phyloP scores from a whole-genome alignment of 1,140 invertebrate species.

The Ganaspis sp. region DNA sequence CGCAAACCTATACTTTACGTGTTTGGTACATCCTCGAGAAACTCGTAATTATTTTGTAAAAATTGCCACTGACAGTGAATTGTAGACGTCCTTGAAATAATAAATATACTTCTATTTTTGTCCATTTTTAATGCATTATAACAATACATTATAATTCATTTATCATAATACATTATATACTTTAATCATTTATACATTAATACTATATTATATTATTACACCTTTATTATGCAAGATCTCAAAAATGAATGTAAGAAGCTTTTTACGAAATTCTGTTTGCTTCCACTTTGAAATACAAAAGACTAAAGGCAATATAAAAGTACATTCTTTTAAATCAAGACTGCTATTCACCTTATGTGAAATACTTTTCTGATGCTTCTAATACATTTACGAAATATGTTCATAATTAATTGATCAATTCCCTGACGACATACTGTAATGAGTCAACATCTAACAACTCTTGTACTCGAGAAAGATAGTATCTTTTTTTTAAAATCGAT shows the following conservation, averaged over 20 bases:
- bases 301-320: too few relatives aligned
- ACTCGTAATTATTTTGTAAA: slow-evolving; percentile 12
- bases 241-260: too few relatives aligned
- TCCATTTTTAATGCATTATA: neutral
- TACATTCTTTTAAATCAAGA: too few relatives aligned
- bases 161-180: too few relatives aligned
- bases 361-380: neutral
- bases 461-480: neutral
- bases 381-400: neutral
- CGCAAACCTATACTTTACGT: slow-evolving; percentile 28
- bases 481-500: neutral
- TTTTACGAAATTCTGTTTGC: neutral
- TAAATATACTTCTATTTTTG: slow-evolving; percentile 4
- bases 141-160: too few relatives aligned
- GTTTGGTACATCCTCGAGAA: slow-evolving; percentile 14
- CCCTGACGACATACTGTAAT: neutral
- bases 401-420: slow-evolving; percentile 17
- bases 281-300: too few relatives aligned
- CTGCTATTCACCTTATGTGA: neutral
- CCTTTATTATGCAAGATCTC: too few relatives aligned
- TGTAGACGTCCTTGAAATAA: slow-evolving; percentile 4
- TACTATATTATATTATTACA: too few relatives aligned
- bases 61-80: slow-evolving; percentile 16
- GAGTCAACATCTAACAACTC: slow-evolving; percentile 17
- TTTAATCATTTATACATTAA: too few relatives aligned